phyloP scores from a whole-genome alignment of 2,888 invertebrate genomes.

The Torymus aiolomorphi region DNA sequence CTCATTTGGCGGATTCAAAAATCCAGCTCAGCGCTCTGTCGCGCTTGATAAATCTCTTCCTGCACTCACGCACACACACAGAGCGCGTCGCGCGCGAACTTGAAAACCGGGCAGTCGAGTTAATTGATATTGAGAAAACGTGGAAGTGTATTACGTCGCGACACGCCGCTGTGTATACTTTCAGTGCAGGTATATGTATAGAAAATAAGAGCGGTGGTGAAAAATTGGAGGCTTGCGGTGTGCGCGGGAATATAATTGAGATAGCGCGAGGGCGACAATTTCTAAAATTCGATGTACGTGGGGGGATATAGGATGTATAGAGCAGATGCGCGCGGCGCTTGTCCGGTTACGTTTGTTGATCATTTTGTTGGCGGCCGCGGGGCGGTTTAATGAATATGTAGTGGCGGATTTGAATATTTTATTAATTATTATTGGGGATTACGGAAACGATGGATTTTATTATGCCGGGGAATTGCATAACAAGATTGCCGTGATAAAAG shows the following conservation, averaged over 20 bases:
- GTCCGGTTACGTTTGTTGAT: slow-evolving; percentile 33
- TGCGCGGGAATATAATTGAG: slow-evolving; percentile 13
- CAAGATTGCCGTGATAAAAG: slow-evolving; percentile 20
- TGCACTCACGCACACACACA: slow-evolving; percentile 33
- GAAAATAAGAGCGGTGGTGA: slow-evolving; percentile 5
- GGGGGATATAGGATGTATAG: not conserved
- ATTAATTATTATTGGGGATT: slow-evolving; percentile 24
- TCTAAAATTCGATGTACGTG: slow-evolving; percentile 1
- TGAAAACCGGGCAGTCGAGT: slow-evolving; percentile 52
- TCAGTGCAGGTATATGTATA: not conserved
- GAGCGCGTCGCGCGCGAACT: slow-evolving; percentile 34
- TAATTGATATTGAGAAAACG: slow-evolving; percentile 48
- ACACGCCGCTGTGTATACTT: too few species aligned
- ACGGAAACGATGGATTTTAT: slow-evolving; percentile 40
- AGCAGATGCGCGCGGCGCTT: not conserved
- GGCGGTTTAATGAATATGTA: slow-evolving; percentile 36
- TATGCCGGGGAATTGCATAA: slow-evolving; percentile 28
- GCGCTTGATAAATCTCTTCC: slow-evolving; percentile 55
- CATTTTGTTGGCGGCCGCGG: not conserved
- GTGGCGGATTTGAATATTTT: slow-evolving; percentile 14
- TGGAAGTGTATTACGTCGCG: not conserved
- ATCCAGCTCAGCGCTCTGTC: slow-evolving; percentile 49
- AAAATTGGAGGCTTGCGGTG: not conserved
- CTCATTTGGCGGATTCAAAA: slow-evolving; percentile 47
- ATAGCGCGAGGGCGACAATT: slow-evolving; percentile 12